Conservation (phyloP, 92 coral and sea anemone genomes). For the Porites divaricata region DNA sequence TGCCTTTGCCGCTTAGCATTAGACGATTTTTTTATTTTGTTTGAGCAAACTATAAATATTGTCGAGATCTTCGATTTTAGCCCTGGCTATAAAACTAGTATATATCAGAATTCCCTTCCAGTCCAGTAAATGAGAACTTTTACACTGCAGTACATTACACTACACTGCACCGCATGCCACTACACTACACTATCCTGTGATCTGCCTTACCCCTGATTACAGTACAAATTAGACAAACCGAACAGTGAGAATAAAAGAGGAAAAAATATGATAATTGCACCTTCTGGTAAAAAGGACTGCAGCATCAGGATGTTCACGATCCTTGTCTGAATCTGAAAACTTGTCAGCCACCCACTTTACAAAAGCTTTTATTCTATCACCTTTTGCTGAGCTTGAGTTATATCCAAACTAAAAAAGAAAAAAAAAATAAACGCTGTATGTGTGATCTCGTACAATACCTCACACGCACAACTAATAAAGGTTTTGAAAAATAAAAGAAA, state of each 20-base stretch:
- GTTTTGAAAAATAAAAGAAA: neutral
- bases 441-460: neutral
- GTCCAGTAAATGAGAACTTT: no score
- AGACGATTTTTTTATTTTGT: no score
- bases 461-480: no score
- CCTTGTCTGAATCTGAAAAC: constrained; percentile 27
- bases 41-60: no score
- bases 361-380: constrained; percentile 25
- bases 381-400: constrained; percentile 2
- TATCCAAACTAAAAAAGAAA: constrained; percentile 48
- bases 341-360: constrained; percentile 38
- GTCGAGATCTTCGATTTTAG: no score
- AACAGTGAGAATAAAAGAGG: neutral
- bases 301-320: constrained; percentile 56
- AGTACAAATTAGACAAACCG: neutral
- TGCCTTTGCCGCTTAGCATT: no score
- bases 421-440: neutral
- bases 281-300: constrained; percentile 50
- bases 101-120: no score
- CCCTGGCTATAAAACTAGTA: no score
- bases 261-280: neutral
- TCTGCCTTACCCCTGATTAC: no score
- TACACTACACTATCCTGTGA: no score
- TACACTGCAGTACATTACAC: no score
- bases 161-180: no score